phyloP scores from a whole-genome alignment of 2,888 invertebrate genomes.

The Vannuccia rotundouncinata region DNA sequence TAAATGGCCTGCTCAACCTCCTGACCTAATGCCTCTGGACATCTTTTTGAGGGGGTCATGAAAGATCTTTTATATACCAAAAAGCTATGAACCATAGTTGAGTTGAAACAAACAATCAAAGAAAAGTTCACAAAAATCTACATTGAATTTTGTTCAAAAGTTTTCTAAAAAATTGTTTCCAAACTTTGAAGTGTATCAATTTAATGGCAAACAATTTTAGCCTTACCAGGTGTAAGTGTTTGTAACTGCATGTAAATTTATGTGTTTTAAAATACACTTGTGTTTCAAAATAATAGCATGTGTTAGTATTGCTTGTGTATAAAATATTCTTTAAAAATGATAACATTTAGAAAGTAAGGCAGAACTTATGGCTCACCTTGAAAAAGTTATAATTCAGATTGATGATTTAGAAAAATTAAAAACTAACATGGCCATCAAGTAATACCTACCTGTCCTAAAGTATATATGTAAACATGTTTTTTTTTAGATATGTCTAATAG shows the following conservation, averaged over 20 bases:
- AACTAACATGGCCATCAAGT: no score
- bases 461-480: no score
- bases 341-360: neutral
- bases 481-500: no score
- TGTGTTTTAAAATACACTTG: neutral
- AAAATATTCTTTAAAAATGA: neutral
- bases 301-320: neutral
- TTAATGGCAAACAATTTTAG: neutral
- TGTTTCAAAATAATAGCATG: neutral
- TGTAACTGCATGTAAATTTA: neutral
- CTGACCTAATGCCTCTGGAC: neutral
- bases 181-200: neutral
- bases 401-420: no score
- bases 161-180: neutral
- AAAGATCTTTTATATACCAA: neutral
- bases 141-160: neutral
- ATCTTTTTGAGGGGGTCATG: neutral
- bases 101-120: neutral
- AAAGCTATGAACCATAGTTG: neutral
- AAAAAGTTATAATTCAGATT: no score
- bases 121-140: neutral
- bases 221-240: neutral
- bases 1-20: neutral
- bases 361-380: neutral
- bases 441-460: no score